Percentiles rank a stretch among this genome's conserved stretches.
Evolutionary conservation across 2,888 invertebrate species (phyloP).

Genomic region (Dysmachus trigonus): DNA sequence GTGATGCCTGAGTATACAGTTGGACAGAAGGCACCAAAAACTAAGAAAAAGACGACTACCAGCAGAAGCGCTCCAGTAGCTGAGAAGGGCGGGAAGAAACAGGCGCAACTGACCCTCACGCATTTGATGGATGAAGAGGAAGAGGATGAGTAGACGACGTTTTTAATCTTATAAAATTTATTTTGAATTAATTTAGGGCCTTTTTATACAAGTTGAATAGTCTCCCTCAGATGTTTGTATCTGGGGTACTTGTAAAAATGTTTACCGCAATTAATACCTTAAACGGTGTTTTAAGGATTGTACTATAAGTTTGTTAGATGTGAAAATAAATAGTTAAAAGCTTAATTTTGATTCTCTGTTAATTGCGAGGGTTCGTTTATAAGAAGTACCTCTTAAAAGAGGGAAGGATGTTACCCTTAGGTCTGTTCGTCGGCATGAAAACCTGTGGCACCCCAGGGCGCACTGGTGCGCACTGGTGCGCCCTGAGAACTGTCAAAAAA

Average conservation of each 20-base stretch:
- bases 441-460: no score
- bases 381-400: no score
- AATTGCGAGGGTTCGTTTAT: no score
- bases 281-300: neutral
- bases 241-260: neutral
- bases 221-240: neutral
- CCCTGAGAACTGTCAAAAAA: no score
- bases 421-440: no score
- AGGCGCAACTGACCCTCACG: neutral
- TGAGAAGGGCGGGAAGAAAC: neutral
- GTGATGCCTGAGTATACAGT: constrained; percentile 86
- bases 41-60: constrained; percentile 60
- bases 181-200: neutral
- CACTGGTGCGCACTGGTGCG: no score
- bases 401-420: no score
- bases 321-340: neutral
- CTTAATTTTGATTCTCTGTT: neutral
- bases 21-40: constrained; percentile 70
- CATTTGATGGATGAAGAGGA: constrained; percentile 25
- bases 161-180: neutral
- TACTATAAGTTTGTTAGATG: neutral
- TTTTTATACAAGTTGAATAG: neutral
- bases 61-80: neutral
- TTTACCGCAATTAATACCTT: neutral
- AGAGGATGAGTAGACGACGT: neutral